Conservation (phyloP, 2,888 invertebrate species). For the Conistra vaccinii region DNA sequence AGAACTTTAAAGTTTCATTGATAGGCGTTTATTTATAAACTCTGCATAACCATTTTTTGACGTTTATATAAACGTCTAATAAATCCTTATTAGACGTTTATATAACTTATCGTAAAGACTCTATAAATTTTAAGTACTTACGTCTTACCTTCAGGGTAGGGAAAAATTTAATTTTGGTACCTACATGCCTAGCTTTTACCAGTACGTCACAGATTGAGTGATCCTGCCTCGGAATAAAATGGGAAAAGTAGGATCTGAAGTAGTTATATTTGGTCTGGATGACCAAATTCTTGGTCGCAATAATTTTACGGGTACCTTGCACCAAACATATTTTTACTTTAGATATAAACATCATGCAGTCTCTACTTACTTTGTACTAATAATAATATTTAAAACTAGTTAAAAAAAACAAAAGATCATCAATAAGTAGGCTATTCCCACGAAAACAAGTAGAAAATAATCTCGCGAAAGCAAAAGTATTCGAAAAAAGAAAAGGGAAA, state of each 20-base stretch:
- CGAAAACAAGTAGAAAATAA: conserved; percentile 20
- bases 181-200: neutral
- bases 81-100: too few relatives aligned
- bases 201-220: neutral
- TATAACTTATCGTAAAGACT: too few relatives aligned
- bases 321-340: neutral
- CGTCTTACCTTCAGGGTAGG: neutral
- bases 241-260: neutral
- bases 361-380: neutral
- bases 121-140: too few relatives aligned
- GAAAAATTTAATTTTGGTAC: neutral
- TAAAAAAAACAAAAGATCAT: conserved; percentile 31
- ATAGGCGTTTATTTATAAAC: neutral
- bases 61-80: too few relatives aligned
- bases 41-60: neutral
- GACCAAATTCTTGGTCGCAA: neutral
- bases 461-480: conserved; percentile 42
- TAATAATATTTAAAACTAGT: neutral
- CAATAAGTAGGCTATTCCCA: conserved; percentile 36
- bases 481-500: conserved; percentile 39
- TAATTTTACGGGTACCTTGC: neutral
- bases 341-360: conserved; percentile 4
- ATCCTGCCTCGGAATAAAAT: neutral
- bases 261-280: too few relatives aligned
- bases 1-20: neutral